phyloP scores from a whole-genome alignment of 23 tunicate genomes.

The Aplidium turbinatum region DNA sequence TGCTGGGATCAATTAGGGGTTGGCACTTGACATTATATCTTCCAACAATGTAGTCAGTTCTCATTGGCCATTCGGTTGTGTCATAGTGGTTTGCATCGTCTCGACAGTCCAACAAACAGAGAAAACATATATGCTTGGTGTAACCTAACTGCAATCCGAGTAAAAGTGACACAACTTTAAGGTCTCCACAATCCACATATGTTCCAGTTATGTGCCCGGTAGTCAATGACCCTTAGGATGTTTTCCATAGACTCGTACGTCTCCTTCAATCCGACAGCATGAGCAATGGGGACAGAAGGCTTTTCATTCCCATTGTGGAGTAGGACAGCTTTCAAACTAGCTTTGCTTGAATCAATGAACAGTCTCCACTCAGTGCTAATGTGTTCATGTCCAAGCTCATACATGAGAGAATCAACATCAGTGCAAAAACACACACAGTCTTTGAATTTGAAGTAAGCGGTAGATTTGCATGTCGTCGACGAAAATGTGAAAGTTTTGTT shows the following conservation, averaged over 20 bases:
- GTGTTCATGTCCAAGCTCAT: constrained; percentile 2
- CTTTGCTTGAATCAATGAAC: constrained; percentile 24
- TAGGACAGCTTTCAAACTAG: constrained; percentile 22
- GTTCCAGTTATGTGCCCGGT: constrained; percentile 19
- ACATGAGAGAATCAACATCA: not conserved
- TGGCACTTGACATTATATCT: constrained; percentile 8
- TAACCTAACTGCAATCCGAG: constrained; percentile 19
- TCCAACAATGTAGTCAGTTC: not conserved
- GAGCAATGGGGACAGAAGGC: constrained; percentile 4
- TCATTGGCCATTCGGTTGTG: not conserved
- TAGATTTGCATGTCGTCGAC: not conserved
- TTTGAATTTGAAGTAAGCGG: constrained; percentile 1
- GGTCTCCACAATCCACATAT: constrained; percentile 21
- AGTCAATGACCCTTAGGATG: not conserved
- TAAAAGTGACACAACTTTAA: constrained; percentile 30
- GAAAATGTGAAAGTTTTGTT: not conserved
- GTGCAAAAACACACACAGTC: constrained; percentile 3
- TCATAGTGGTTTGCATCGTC: not conserved
- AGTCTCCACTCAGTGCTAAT: not conserved
- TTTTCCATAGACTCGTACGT: not conserved
- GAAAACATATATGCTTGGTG: constrained; percentile 17
- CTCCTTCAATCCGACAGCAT: not conserved
- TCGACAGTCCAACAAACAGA: not conserved
- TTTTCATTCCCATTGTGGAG: constrained; percentile 18
- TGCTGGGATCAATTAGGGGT: constrained; percentile 14